Evolutionary conservation across 2,888 invertebrate species (phyloP), one percentile per base, ranked within the genome.

Genomic region (Tineola bisselliella): DNA sequence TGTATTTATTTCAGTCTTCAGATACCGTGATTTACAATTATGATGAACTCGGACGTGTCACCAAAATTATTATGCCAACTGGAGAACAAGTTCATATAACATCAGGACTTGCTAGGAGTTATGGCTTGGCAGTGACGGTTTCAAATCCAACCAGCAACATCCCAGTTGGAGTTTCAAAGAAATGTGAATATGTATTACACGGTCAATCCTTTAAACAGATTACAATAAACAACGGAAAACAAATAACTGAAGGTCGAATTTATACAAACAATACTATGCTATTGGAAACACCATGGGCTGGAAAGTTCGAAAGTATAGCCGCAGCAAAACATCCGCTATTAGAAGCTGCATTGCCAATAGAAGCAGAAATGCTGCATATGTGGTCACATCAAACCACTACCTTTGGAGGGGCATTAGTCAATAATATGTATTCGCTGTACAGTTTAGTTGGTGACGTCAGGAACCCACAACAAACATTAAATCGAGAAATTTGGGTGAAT

Each of bases 11-110:
- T 60, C 72, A 92, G 92, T 94, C 94, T 64, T 93, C 93, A 18
- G 94, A 95, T 71, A 94, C 96, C 0, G 95, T 93, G 66, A 93
- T 96, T 68, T 98, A 97, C 79, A 93, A 94, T 70, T 98, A 97
- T 71, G 96, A 98, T 71, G 91, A 92, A 76, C 90, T 95, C 64
- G 98, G 98, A 1, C 90, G 97, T 54, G 92, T 96, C 2, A 93
- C 92, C 0, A 92, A 93, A 69, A 93, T 95, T 61, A 94, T 95
- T 64, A 89, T 96, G 75, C 96, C 98, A 25, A 97, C 96, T 65
- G 98, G 98, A 62, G 96, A 97, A 83, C 92, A 93, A 68, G 90
- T 96, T 13, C 91, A 92, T 66, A 90, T 96, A 62, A 89, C 89
- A 13, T 95, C 95, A 0, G 92, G 92, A 64, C 87, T 96, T 63